Conservation (phyloP, 2,113 vertebrate genomes). For the Pomatorhinus ruficollis region DNA sequence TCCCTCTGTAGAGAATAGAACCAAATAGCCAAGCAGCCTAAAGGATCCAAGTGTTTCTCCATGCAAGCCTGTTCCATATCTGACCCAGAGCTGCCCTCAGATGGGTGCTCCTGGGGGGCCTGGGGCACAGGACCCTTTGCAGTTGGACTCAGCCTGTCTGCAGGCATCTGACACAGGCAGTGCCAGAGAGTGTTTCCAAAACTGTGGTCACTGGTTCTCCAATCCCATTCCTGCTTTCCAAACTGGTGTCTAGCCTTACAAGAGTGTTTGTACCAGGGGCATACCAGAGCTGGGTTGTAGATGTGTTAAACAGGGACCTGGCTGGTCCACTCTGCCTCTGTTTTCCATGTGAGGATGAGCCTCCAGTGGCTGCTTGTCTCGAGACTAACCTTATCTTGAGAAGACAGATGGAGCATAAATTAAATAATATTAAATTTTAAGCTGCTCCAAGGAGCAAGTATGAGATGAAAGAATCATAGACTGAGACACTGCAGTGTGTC, state of each 20-base stretch:
- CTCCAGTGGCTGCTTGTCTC: background rate
- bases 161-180: background rate
- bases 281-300: background rate
- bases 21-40: background rate
- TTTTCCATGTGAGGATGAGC: background rate
- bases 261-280: background rate
- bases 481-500: background rate
- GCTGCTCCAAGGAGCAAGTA: background rate
- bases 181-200: background rate
- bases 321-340: background rate
- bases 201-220: background rate
- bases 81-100: background rate
- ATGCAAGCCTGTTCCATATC: background rate
- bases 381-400: background rate
- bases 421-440: background rate
- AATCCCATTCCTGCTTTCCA: background rate
- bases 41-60: background rate
- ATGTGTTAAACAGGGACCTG: background rate
- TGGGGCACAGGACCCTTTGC: background rate
- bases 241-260: background rate
- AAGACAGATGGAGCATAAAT: background rate
- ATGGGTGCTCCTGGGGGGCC: background rate
- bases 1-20: background rate
- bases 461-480: background rate
- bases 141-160: background rate